phyloP scores from a whole-genome alignment of 2,113 vertebrate genomes.

The Serinus canaria region DNA sequence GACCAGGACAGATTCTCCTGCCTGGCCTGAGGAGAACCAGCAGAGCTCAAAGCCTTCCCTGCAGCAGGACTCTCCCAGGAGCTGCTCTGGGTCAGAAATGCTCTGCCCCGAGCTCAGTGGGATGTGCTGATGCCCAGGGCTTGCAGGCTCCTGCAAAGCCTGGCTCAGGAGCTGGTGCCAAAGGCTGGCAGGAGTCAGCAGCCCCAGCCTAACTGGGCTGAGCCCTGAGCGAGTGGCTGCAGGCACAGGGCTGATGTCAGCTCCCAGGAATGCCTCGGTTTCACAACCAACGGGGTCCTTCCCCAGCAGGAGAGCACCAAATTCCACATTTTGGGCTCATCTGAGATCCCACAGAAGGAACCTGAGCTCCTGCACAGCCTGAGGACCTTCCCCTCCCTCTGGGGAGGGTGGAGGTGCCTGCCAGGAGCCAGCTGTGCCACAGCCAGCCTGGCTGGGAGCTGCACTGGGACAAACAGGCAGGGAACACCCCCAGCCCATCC shows the following conservation, averaged over 20 bases:
- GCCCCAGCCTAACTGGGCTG: not conserved
- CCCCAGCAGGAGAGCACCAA: not conserved
- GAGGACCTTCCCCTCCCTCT: not conserved
- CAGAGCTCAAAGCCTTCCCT: not conserved
- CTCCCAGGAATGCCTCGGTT: not conserved
- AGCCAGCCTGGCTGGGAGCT: not conserved
- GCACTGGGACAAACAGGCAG: not conserved
- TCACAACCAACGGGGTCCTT: not conserved
- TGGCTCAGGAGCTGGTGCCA: not conserved
- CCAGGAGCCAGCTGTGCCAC: not conserved
- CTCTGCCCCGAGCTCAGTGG: rapidly evolving
- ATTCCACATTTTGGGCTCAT: rapidly evolving
- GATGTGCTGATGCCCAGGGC: not conserved
- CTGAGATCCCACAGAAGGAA: not conserved
- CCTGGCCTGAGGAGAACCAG: too few species aligned
- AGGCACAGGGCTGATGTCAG: not conserved
- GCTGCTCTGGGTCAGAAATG: not conserved
- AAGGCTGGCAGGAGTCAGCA: not conserved
- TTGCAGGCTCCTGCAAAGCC: not conserved
- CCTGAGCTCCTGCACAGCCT: not conserved
- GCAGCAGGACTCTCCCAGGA: not conserved
- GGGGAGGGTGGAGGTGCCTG: not conserved
- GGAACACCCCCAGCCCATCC: not conserved
- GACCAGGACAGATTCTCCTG: too few species aligned
- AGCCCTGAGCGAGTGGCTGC: not conserved